Base-by-base conservation (phyloP, 2,113 vertebrate genomes). In the Protobothrops flavoviridis region DNA sequence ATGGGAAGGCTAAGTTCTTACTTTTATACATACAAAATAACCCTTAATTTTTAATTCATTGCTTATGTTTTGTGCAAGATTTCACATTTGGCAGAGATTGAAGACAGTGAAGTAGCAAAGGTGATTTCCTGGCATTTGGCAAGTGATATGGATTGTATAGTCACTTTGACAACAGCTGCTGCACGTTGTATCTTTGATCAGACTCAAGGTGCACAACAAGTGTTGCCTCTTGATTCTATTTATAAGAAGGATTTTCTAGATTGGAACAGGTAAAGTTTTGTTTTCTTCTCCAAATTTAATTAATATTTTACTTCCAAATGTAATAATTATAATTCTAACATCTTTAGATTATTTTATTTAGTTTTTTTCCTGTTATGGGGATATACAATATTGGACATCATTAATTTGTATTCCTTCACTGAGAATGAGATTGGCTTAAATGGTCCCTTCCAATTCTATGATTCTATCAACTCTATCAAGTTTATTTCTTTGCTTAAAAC, bases 101-200 rank as follows among this genome's bases (percentile, higher is more conserved):
- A 98, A 95, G 98, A 99, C 59, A 97, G 98, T 0, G 97, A 97
- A 89, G 98, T 97, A 0, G 99, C 99, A 2, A 96, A 97, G 94
- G 99, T 99, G 5, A 98, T 99, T 96, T 99, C 99, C 59, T 99
- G 99, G 99, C 98, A 99, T 81, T 95, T 99, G 93, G 97, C 97
- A 2, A 98, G 98, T 4, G 98, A 99, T 96, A 99, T 99, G 98
- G 98, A 99, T 94, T 99, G 99, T 91, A 98, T 99, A 21, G 97
- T 99, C 64, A 99, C 99, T 26, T 95, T 95, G 87, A 99, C 98
- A 1, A 98, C 98, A 0, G 96, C 94, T 61, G 98, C 98, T 0
- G 99, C 99, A 0, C 96, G 94, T 52, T 97, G 91, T 1, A 98
- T 99, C 94, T 98, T 98, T 15, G 92, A 97, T 26, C 97, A 98